phyloP scores from a whole-genome alignment of 2,797 vertebrate genomes.

The Florisuga fusca region DNA sequence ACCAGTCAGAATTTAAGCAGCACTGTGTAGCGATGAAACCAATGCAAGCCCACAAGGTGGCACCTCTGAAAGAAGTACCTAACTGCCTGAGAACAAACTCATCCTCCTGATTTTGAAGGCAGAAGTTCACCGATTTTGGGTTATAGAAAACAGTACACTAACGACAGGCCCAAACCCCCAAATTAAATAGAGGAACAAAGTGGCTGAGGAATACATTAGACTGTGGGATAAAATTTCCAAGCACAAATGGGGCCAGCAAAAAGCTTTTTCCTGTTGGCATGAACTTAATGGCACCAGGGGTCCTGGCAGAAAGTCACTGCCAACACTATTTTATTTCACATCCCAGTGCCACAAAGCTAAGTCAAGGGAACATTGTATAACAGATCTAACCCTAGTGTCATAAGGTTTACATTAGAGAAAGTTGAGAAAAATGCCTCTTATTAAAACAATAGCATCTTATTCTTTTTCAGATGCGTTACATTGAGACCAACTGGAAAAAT shows the following conservation, averaged over 20 bases:
- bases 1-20: not conserved
- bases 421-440: not conserved
- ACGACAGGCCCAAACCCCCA: not conserved
- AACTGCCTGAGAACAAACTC: not conserved
- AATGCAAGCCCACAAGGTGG: not conserved
- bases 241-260: not conserved
- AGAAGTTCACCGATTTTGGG: not conserved
- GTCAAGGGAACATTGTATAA: not conserved
- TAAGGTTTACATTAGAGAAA: not conserved
- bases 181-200: not conserved
- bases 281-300: not conserved
- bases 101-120: not conserved
- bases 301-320: not conserved
- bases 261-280: not conserved
- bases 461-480: not conserved
- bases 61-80: not conserved
- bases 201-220: not conserved
- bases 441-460: not conserved
- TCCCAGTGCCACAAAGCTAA: not conserved
- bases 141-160: not conserved
- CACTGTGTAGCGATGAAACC: not conserved
- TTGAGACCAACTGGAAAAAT: not conserved
- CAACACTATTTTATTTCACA: constrained; percentile 6
- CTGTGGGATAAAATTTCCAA: not conserved
- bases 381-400: not conserved